phyloP scores from a whole-genome alignment of 2,797 vertebrate genomes.

The Semaprochilodus insignis region DNA sequence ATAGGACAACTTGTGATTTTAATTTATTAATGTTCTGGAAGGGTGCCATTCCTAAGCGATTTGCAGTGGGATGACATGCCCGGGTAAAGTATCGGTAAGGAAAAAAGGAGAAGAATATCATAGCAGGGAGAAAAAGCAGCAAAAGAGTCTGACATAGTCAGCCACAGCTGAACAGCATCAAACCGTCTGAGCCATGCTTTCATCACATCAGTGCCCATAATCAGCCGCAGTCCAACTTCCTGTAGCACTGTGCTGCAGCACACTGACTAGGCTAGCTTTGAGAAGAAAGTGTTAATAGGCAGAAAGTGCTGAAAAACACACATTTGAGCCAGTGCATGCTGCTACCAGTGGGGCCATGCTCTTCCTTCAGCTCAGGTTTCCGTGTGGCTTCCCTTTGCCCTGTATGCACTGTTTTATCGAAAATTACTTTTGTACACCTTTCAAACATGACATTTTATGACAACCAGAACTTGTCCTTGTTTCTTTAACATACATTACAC shows the following conservation, averaged over 20 bases:
- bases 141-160: background rate
- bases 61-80: conserved; percentile 64
- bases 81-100: conserved; percentile 19
- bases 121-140: background rate
- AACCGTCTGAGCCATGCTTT: background rate
- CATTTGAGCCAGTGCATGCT: conserved; percentile 71
- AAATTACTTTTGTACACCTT: background rate
- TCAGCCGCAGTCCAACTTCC: conserved; percentile 3
- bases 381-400: conserved; percentile 64
- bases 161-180: background rate
- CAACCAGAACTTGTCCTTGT: background rate
- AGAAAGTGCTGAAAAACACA: conserved; percentile 77
- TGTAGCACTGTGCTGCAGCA: conserved; percentile 72
- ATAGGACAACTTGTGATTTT: conserved; percentile 68
- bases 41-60: conserved; percentile 66
- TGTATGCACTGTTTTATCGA: background rate
- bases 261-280: conserved; percentile 72
- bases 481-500: background rate
- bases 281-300: conserved; percentile 79
- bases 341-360: conserved; percentile 66
- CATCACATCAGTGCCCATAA: background rate
- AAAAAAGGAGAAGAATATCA: background rate
- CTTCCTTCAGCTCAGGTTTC: conserved; percentile 76
- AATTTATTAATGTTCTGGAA: conserved; percentile 67
- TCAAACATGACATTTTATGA: background rate